Conservation (phyloP, 2,797 vertebrate species). For the Coregonus ussuriensis region DNA sequence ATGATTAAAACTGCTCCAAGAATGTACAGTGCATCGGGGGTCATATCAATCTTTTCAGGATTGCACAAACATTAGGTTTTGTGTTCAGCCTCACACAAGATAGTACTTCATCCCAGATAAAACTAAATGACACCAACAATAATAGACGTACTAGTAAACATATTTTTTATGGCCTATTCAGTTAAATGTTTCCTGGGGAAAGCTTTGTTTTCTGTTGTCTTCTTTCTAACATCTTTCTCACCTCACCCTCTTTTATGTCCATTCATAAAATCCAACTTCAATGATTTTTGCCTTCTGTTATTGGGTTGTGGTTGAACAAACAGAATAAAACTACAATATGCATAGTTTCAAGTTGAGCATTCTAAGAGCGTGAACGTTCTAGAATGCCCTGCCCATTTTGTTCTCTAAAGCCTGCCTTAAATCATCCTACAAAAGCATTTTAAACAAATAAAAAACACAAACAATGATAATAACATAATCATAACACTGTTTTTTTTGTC, state of each 20-base stretch:
- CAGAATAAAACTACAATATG: conserved; percentile 2
- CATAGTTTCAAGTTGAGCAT: conserved; percentile 15
- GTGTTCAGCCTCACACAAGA: background rate
- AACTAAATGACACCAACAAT: background rate
- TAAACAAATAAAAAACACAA: conserved; percentile 55
- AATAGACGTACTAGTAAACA: background rate
- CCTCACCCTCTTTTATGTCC: background rate
- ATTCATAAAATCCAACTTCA: background rate
- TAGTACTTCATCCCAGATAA: background rate
- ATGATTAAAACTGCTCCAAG: conserved; percentile 14
- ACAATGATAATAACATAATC: conserved; percentile 36
- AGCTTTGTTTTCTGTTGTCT: background rate
- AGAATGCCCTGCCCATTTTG: conserved; percentile 12
- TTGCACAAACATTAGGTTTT: conserved; percentile 18
- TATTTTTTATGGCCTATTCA: background rate
- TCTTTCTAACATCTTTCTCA: background rate
- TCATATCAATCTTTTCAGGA: background rate
- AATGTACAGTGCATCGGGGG: conserved; percentile 11
- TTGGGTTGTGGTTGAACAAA: background rate
- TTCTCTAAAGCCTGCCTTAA: conserved; percentile 29
- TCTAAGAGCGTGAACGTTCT: conserved; percentile 5
- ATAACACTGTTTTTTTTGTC: conserved; percentile 60
- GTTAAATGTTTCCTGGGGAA: background rate
- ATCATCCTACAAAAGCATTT: conserved; percentile 52
- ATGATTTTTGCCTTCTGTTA: background rate